These are phyloP conservation scores for Mola mola DNA, from an alignment of 2,113 vertebrate genomes.

Conservation along the genomic window DNA sequence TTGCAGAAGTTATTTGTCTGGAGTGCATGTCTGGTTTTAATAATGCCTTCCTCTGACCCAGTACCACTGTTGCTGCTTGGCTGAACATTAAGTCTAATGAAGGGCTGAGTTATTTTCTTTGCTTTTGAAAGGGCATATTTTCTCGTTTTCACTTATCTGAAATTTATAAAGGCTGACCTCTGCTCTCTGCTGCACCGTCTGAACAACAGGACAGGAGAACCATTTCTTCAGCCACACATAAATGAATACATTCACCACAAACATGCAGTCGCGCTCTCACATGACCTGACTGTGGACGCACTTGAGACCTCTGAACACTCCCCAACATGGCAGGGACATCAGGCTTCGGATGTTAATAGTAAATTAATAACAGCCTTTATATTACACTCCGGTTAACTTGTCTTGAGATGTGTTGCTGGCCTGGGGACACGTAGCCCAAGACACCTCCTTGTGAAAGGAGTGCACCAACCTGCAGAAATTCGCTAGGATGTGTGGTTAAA, in stretches of 20 bases:
- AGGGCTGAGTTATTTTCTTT: conserved; percentile 62
- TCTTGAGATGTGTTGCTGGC: conserved; percentile 32
- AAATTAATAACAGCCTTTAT: conserved; percentile 48
- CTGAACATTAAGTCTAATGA: conserved; percentile 68
- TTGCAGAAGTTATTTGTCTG: too few species aligned
- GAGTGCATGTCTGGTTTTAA: too few species aligned
- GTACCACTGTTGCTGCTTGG: conserved; percentile 46
- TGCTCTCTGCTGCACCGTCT: conserved; percentile 15
- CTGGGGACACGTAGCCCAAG: conserved; percentile 14
- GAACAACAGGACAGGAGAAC: background rate
- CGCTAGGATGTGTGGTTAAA: too few species aligned
- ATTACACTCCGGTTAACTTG: conserved; percentile 54
- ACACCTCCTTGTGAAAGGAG: conserved; percentile 39
- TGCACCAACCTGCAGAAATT: too few species aligned
- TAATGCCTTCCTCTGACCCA: too few species aligned
- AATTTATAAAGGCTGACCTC: conserved; percentile 68
- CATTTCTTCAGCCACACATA: too few species aligned
- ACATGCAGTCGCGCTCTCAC: too few species aligned
- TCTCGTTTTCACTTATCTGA: conserved; percentile 69
- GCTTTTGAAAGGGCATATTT: conserved; percentile 65
- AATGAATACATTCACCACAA: too few species aligned
- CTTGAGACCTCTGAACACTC: too few species aligned
- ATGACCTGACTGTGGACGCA: too few species aligned
- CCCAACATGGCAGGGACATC: background rate
- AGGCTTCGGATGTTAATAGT: conserved; percentile 33